Evolutionary conservation across 2,797 vertebrate genomes (phyloP), one percentile per base, ranked within the genome.

Genomic region (Poecilia gillii): DNA sequence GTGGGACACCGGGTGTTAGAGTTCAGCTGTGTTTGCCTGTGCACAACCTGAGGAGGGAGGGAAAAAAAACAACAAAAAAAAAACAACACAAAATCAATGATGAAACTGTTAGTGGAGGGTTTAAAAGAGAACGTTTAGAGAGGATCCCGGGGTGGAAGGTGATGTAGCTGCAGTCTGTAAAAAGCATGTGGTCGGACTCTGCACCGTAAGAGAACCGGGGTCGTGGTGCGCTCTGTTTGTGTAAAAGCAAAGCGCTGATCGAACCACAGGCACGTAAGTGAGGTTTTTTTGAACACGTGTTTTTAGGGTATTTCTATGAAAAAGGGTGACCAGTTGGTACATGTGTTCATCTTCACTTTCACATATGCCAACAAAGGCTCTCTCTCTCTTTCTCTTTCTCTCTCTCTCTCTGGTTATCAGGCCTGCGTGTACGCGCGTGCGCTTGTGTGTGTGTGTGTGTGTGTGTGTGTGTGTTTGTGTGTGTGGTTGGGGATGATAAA

Each of bases 1-100:
- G 92, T 82, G 87, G 94, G 94, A 94, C 94, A 91, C 88, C 49
- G 90, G 93, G 94, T 94, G 93, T 91, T 88, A 93, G 91, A 94
- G 95, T 95, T 96, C 94, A 95, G 94, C 95, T 93, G 92, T 90
- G 92, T 93, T 94, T 93, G 92, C 91, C 93, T 92, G 94, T 90
- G 94, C 89, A 91, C 92, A 94, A 94, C 89, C 92, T 85, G 88
- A 91, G 91, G 84, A 91, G 86, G 85, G 62, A 74, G 77, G 86
- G 86, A 78, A 90, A 89, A 81, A 62, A 82, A 80, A 33, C 33
- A 33, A 33, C 33, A 33, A 33, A 79, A 82, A 90, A 89, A 81
- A 79, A 79, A 87, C 87, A 94, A 95, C 94, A 94, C 93, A 95
- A 96, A 96, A 96, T 96, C 95, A 96, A 96, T 96, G 94, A 93